Evolutionary conservation across 2,113 vertebrate genomes (phyloP).

Genomic region (Gila orcuttii): DNA sequence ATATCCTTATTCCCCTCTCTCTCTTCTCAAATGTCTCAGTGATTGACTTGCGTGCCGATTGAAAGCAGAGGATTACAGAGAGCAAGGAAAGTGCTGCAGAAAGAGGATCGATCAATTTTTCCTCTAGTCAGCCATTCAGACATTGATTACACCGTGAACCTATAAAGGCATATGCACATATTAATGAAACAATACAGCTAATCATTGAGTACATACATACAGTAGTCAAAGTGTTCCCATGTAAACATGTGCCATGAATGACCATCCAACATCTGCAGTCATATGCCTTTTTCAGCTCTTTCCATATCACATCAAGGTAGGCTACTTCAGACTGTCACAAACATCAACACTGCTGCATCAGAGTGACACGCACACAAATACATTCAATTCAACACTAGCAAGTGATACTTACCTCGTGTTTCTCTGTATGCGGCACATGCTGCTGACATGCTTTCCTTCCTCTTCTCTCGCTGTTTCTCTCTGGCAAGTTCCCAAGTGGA

Average conservation of each 20-base stretch:
- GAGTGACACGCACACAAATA: background rate
- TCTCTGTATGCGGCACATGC: constrained; percentile 14
- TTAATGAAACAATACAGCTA: background rate
- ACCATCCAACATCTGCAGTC: background rate
- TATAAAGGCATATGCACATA: background rate
- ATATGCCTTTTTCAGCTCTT: background rate
- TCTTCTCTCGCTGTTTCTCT: constrained; percentile 1
- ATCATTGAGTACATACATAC: background rate
- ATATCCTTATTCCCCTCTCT: background rate
- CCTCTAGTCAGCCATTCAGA: constrained; percentile 1
- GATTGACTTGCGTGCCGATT: constrained; percentile 3
- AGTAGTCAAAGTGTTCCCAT: background rate
- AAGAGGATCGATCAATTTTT: constrained; percentile 1
- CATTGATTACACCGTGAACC: background rate
- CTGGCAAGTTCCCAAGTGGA: constrained; percentile 48
- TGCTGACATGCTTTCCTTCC: constrained; percentile 36
- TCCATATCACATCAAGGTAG: background rate
- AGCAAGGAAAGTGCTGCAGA: constrained; percentile 42
- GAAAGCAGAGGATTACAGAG: constrained; percentile 25
- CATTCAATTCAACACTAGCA: constrained; percentile 14
- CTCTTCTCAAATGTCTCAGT: constrained; percentile 2
- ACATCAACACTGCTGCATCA: background rate
- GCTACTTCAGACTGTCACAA: background rate
- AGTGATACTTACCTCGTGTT: constrained; percentile 41
- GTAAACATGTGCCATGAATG: background rate